Percentiles rank a stretch among this genome's conserved stretches.
phyloP scores from a whole-genome alignment of 2,888 invertebrate genomes.

The Diarsia mendica region DNA sequence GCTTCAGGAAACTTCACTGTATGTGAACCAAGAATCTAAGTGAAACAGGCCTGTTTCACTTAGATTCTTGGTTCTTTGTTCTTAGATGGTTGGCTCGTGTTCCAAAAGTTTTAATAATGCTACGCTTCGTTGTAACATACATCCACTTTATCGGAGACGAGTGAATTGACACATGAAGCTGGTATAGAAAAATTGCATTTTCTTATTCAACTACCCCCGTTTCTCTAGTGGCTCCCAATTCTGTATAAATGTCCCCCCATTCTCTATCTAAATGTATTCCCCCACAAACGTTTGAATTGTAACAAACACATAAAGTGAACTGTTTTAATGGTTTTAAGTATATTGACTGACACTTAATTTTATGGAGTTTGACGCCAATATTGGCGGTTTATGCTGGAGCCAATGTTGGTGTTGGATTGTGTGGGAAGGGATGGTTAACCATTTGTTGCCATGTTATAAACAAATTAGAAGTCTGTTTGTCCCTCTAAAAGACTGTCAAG shows the following conservation, averaged over 20 bases:
- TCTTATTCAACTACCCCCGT: constrained; percentile 30
- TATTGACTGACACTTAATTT: constrained; percentile 53
- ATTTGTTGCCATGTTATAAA: background rate
- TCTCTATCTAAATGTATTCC: constrained; percentile 2
- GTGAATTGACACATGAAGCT: constrained; percentile 56
- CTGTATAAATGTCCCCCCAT: background rate
- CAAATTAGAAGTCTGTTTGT: no score
- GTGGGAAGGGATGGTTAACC: background rate
- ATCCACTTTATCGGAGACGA: constrained; percentile 43
- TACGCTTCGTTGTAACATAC: constrained; percentile 50
- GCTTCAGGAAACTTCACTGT: background rate
- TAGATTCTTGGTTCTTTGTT: no score
- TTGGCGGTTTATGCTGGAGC: constrained; percentile 14
- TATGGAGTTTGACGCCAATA: constrained; percentile 40
- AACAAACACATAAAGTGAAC: constrained; percentile 56
- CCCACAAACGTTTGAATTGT: constrained; percentile 36
- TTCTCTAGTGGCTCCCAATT: constrained; percentile 2
- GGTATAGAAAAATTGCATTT: constrained; percentile 57
- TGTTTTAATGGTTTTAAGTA: constrained; percentile 44
- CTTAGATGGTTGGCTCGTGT: background rate
- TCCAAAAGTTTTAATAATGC: background rate
- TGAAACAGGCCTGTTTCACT: no score
- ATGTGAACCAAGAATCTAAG: background rate
- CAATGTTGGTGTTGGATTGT: constrained; percentile 18
- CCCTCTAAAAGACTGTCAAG: no score